Evolutionary conservation across 2,797 vertebrate genomes (phyloP), one percentile per base, ranked within the genome.

Genomic region (Pangasius sanitwongsei): DNA sequence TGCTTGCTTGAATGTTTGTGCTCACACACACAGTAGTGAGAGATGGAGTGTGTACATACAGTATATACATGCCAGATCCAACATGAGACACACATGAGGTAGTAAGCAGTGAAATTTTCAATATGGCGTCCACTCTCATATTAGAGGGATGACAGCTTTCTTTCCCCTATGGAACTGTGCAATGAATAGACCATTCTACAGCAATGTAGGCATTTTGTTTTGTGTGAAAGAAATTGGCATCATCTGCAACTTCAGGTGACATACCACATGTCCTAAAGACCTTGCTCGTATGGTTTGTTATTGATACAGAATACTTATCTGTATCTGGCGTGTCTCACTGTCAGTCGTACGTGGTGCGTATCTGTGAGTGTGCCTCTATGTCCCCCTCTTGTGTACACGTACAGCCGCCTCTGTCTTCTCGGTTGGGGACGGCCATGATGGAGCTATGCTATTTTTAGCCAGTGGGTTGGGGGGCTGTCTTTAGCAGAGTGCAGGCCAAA

Each of bases 381-480:
- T 86, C 9, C 88, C 82, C 89, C 80, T 37, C 82, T 82, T 63
- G 57, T 88, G 72, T 85, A 41, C 85, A 75, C 65, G 7, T 80
- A 48, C 50, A 81, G 75, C 59, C 67, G 23, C 55, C 31, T 78
- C 81, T 89, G 84, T 87, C 67, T 83, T 92, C 90, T 91, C 90
- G 86, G 83, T 90, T 92, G 87, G 90, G 93, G 92, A 86, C 86
- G 92, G 94, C 94, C 55, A 89, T 92, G 91, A 90, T 69, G 89
- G 92, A 90, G 82, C 18, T 88, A 92, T 93, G 91, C 96, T 96
- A 97, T 97, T 97, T 97, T 96, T 93, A 96, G 93, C 92, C 81
- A 92, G 89, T 90, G 86, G 93, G 93, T 89, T 92, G 90, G 92
- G 91, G 94, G 93, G 94, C 90, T 96, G 96, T 95, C 96, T 96